Evolutionary conservation across 2,888 invertebrate species (phyloP), one percentile per base, ranked within the genome.

Genomic region (Orthosia gothica): DNA sequence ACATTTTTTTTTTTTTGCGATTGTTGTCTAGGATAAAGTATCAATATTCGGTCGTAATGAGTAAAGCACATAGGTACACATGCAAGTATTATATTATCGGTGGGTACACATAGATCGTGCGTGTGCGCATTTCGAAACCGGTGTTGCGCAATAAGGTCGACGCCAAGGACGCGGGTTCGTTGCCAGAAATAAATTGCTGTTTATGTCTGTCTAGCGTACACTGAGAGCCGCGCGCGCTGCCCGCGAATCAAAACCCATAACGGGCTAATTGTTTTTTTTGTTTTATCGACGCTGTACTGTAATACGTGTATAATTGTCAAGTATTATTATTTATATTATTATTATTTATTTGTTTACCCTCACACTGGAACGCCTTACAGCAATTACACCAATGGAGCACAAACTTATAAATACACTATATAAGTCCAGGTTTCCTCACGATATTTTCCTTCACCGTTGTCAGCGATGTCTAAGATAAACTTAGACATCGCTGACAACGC

Each of bases 131-230:
- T 93, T 93, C 92, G 89, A 96, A 96, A 96, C 95, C 93, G 94
- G 95, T 95, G 94, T 96, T 96, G 96, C 95, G 96, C 94, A 96
- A 96, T 96, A 96, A 96, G 96, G 96, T 95, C 96, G 95, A 83
- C 94, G 92, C 92, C 96, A 96, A 96, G 96, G 96, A 96, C 96
- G 95, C 92, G 93, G 93, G 95, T 95, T 95, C 95, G 95, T 94
- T 95, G 96, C 95, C 95, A 96, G 96, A 95, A 95, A 95, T 95
- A 95, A 94, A 93, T 94, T 91, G 93, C 92, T 95, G 95, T 94
- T 95, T 94, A 93, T 93, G 94, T 94, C 93, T 94, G 94, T 95
- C 94, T 95, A 95, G 94, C 93, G 94, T 93, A 94, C 89, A 83
- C 74, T 45, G 72, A 73, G 74, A 68, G 74, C 81, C 81, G 82